Percentiles rank a stretch among this genome's conserved stretches.
Conservation (phyloP, 1,140 invertebrate genomes). For the Pomacea maculata region DNA sequence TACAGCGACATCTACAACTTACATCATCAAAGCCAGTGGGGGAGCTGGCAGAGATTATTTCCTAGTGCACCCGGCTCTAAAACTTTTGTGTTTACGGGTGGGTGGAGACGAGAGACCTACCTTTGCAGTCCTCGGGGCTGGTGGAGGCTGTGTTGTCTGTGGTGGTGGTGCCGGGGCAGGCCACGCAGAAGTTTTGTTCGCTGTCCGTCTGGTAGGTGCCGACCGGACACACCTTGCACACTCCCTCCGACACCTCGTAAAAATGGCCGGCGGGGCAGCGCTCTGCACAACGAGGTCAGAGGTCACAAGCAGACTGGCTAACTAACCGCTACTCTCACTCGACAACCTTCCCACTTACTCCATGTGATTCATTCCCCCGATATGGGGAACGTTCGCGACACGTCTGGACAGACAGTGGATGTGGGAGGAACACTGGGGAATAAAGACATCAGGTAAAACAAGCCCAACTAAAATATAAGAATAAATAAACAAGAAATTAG, state of each 20-base stretch:
- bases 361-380: neutral
- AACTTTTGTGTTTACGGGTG: too few species aligned
- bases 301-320: neutral
- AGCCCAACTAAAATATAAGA: neutral
- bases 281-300: conserved; percentile 16
- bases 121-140: conserved; percentile 5
- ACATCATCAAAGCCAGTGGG: too few species aligned
- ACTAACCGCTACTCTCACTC: neutral
- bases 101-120: neutral
- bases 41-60: too few species aligned
- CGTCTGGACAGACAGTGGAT: too few species aligned
- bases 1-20: too few species aligned
- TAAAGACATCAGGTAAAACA: neutral
- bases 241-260: conserved; percentile 25
- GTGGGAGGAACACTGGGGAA: neutral
- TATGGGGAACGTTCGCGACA: too few species aligned
- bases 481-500: neutral
- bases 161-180: conserved; percentile 48
- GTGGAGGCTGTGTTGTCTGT: conserved; percentile 30
- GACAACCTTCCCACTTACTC: conserved; percentile 5
- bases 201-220: conserved; percentile 90
- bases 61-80: too few species aligned
- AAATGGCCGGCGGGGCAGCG: conserved; percentile 34
- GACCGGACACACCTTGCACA: conserved; percentile 82
- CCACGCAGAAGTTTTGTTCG: conserved; percentile 52